Evolutionary conservation across 2,797 vertebrate genomes (phyloP).

Genomic region (Tympanoctomys barrerae): DNA sequence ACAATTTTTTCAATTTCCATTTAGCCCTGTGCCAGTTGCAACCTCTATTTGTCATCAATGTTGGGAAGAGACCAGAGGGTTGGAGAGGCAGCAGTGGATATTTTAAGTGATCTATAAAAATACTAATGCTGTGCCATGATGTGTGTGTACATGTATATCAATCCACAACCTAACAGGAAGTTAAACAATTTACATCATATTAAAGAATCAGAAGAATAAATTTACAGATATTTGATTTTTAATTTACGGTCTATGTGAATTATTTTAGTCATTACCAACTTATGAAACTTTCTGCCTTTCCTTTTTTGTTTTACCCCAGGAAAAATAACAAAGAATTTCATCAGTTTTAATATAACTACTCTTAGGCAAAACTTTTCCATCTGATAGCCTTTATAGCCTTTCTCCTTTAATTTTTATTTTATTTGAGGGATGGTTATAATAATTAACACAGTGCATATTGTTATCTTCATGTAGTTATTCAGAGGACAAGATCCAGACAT

Average conservation of each 20-base stretch:
- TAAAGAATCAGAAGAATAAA: slow-evolving; percentile 36
- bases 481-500: too few species aligned
- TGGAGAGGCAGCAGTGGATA: neutral
- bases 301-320: neutral
- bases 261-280: slow-evolving; percentile 37
- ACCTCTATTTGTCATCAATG: slow-evolving; percentile 12
- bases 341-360: slow-evolving; percentile 3
- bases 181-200: slow-evolving; percentile 37
- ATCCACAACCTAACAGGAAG: neutral
- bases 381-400: neutral
- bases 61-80: neutral
- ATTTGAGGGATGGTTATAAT: too few species aligned
- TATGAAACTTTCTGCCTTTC: slow-evolving; percentile 28
- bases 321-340: slow-evolving; percentile 12
- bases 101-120: slow-evolving; percentile 22
- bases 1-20: slow-evolving; percentile 57
- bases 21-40: slow-evolving; percentile 50
- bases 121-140: neutral
- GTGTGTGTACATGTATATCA: neutral
- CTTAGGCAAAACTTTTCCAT: slow-evolving; percentile 50
- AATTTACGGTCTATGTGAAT: neutral
- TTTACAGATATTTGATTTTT: slow-evolving; percentile 27
- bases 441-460: too few species aligned
- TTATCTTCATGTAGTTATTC: too few species aligned
- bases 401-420: neutral